Base-by-base conservation (phyloP, 2,888 invertebrate genomes). In the Serrognathus titanus region DNA sequence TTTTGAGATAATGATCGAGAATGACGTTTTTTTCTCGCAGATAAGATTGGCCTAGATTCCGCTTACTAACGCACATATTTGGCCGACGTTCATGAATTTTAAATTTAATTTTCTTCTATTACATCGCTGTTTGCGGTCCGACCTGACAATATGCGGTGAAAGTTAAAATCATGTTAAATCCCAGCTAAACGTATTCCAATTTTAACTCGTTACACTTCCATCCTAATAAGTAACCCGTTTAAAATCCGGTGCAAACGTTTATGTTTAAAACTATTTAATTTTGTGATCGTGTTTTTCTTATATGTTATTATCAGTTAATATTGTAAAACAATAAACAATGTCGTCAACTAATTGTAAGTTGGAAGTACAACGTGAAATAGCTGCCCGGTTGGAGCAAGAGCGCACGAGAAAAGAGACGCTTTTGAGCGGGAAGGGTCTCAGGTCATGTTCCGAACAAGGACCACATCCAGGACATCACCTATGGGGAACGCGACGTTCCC, bases 391-490 rank as follows among this genome's bases (percentile, higher is more conserved):
- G 16, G 75, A 75, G 57, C 71, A 74, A 58, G 73, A 75, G 50
- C 60, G 62, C 36, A 58, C 45, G 45, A 63, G 80, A 49, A 76
- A 82, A 58, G 83, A 84, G 60, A 81, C 81, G 53, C 75, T 83
- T 51, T 69, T 85, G 61, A 68, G 73, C 36, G 83, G 80, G 1
- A 76, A 82, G 47, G 84, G 83, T 2, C 78, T 86, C 38, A 79
- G 88, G 39, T 85, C 87, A 8, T 85, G 86, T 72, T 87, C 87
- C 51, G 87, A 88, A 70, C 87, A 87, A 70, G 86, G 86, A 10
- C 86, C 86, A n/a, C 86, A 85, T 77, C 86, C 85, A 39, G 81
- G 81, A 35, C 77, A 82, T 2, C 87, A 88, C 71, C 76, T 88
- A 62, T 88, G 88, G 86, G 85, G 84, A 31, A 80, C 81, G 36